These are phyloP conservation scores for Macropus fuliginosus DNA, from an alignment of 2,797 vertebrate species.

Conservation along the genomic window DNA sequence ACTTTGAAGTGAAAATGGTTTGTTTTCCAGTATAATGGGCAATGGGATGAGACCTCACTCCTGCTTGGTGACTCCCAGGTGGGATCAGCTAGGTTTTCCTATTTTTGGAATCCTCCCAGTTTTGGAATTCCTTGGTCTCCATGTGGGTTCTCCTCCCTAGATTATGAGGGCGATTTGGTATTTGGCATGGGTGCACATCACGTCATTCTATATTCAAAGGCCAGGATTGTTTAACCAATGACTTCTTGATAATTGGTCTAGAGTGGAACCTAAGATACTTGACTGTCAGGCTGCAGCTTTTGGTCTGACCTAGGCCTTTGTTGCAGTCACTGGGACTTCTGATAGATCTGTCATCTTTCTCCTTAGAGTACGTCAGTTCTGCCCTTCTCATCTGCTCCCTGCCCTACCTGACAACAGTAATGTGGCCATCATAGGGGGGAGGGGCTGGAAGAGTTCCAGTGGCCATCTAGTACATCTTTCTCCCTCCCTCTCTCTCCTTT, in stretches of 20 bases:
- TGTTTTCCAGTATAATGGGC: constrained; percentile 70
- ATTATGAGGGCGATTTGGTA: background rate
- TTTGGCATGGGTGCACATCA: background rate
- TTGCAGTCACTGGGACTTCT: background rate
- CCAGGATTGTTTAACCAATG: constrained; percentile 13
- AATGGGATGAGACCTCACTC: constrained; percentile 73
- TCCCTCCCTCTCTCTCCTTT: background rate
- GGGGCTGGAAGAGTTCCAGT: constrained; percentile 41
- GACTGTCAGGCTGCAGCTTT: background rate
- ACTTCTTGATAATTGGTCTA: constrained; percentile 17
- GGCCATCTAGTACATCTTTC: constrained; percentile 37
- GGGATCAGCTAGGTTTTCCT: background rate
- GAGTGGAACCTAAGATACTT: constrained; percentile 51
- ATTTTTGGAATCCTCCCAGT: background rate
- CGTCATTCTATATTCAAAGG: too few species aligned
- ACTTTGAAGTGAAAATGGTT: constrained; percentile 79
- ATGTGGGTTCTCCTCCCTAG: background rate
- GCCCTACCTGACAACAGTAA: background rate
- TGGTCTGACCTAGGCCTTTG: background rate
- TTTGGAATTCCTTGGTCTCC: background rate
- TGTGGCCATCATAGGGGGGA: constrained; percentile 22
- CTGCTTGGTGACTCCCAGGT: constrained; percentile 72
- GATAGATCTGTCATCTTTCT: background rate
- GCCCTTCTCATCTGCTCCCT: background rate
- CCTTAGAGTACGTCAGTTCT: background rate